Conservation (phyloP, 2,797 vertebrate species). For the Microctenopoma stevenorrisi region DNA sequence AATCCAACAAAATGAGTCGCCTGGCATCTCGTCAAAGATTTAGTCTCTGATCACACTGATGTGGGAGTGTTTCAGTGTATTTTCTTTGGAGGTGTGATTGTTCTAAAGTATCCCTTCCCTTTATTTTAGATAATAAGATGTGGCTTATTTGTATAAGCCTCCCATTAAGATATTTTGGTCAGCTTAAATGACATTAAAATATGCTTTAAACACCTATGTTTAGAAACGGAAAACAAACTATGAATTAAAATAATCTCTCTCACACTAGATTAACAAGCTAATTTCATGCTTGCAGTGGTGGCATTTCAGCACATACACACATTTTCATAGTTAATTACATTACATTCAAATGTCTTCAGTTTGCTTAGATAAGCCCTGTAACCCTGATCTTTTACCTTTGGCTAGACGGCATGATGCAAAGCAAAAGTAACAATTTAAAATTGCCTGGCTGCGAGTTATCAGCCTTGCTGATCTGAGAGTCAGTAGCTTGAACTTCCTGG, state of each 20-base stretch:
- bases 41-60: constrained; percentile 24
- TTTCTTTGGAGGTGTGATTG: constrained; percentile 40
- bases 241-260: neutral
- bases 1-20: constrained; percentile 30
- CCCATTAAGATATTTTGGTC: constrained; percentile 19
- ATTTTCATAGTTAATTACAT: too few relatives aligned
- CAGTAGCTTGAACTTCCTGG: constrained; percentile 26
- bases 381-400: neutral
- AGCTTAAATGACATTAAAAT: constrained; percentile 19
- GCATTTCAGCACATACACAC: neutral
- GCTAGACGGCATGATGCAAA: neutral
- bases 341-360: too few relatives aligned
- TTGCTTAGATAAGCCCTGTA: neutral
- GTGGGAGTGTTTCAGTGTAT: constrained; percentile 31
- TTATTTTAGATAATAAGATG: constrained; percentile 34
- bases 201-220: constrained; percentile 9
- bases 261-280: neutral
- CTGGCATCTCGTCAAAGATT: constrained; percentile 35
- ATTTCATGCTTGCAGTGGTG: neutral
- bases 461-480: constrained; percentile 25
- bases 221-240: constrained; percentile 6
- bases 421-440: constrained; percentile 1
- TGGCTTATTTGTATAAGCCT: constrained; percentile 30
- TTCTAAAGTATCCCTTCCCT: constrained; percentile 33
- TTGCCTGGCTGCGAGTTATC: neutral